phyloP scores from a whole-genome alignment of 35 echinoderm and acorn worm genomes.

The Apostichopus japonicus region DNA sequence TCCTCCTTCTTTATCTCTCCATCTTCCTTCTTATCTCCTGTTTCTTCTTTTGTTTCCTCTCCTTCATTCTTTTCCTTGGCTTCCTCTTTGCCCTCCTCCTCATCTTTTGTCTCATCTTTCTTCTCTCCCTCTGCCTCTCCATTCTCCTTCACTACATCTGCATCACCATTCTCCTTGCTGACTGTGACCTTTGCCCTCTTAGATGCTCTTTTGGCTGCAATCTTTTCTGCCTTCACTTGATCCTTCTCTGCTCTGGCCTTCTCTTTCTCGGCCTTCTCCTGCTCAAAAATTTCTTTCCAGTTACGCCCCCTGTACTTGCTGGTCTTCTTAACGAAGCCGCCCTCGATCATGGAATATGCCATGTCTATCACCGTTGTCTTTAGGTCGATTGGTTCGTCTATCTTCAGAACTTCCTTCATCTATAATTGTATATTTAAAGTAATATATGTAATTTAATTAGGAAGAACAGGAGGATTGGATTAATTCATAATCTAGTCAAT shows the following conservation, averaged over 20 bases:
- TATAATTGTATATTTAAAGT: neutral
- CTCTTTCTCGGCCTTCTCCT: constrained; percentile 39
- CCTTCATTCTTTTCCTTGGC: constrained; percentile 36
- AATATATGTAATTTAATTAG: too few species aligned
- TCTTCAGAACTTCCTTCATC: constrained; percentile 97
- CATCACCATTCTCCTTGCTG: constrained; percentile 59
- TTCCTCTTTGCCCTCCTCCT: constrained; percentile 35
- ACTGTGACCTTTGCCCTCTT: constrained; percentile 54
- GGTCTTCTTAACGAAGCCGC: constrained; percentile 85
- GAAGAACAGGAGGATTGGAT: too few species aligned
- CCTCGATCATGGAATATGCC: constrained; percentile 91
- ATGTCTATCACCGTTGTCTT: constrained; percentile 94
- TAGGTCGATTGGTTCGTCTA: constrained; percentile 76
- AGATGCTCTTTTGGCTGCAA: constrained; percentile 46
- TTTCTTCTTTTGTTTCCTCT: neutral
- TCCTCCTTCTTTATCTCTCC: neutral
- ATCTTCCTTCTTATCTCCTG: neutral
- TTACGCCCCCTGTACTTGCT: constrained; percentile 80
- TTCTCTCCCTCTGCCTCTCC: constrained; percentile 8
- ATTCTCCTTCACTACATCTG: constrained; percentile 34
- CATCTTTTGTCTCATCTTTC: constrained; percentile 25
- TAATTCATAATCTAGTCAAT: too few species aligned
- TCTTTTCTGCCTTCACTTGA: constrained; percentile 16
- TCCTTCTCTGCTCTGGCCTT: constrained; percentile 11
- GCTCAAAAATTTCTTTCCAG: constrained; percentile 48